A percentile compares a stretch with the other conserved stretches of the same genome.
Conservation (phyloP, 2,113 vertebrate genomes). For the Macrotus californicus region DNA sequence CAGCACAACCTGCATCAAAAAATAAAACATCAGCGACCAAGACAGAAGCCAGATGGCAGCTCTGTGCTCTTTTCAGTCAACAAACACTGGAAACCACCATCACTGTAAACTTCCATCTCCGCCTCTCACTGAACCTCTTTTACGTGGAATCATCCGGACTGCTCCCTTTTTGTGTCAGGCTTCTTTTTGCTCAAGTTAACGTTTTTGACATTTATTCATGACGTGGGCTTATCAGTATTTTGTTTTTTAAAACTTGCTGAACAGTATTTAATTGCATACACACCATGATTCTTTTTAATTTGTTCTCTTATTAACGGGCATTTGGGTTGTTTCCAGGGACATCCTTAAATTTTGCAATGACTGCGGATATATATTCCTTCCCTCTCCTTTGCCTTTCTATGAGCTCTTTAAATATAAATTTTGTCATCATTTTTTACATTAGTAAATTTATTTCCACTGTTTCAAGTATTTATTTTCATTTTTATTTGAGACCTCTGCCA, state of each 20-base stretch:
- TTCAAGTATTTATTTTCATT: background rate
- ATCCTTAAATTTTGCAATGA: background rate
- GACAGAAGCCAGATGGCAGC: background rate
- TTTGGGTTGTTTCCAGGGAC: background rate
- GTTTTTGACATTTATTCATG: background rate
- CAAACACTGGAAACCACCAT: no score
- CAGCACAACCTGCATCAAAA: background rate
- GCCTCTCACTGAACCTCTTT: background rate
- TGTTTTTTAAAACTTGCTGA: background rate
- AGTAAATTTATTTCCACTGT: background rate
- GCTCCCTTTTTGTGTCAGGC: background rate
- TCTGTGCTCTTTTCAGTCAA: background rate
- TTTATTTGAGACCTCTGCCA: background rate
- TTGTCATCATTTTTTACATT: background rate
- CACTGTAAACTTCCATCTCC: no score
- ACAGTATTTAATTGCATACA: background rate
- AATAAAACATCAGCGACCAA: background rate
- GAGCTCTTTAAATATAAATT: background rate
- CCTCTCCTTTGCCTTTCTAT: background rate
- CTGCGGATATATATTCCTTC: background rate
- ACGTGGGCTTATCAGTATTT: background rate
- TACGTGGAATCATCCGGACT: background rate
- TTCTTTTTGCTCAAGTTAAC: background rate
- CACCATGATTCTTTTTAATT: background rate
- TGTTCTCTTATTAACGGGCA: background rate